phyloP scores from a whole-genome alignment of 2,888 invertebrate genomes.

The Cerceris ruficornis region DNA sequence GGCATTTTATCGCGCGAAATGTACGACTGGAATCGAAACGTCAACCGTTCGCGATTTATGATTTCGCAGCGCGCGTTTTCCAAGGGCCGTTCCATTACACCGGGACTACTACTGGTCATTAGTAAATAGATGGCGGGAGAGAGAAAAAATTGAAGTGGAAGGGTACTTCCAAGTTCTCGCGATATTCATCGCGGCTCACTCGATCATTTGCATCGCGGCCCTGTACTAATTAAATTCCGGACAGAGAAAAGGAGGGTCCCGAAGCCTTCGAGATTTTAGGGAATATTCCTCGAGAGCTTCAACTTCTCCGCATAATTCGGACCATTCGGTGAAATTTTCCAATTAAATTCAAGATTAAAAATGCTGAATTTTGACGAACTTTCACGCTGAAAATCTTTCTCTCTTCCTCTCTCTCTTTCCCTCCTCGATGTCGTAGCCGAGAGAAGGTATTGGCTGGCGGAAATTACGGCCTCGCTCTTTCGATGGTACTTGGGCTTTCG shows the following conservation, averaged over 20 bases:
- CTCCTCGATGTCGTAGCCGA: too few relatives aligned
- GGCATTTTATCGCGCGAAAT: constrained; percentile 65
- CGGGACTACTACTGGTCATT: constrained; percentile 25
- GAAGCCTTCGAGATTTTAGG: too few relatives aligned
- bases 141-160: constrained; percentile 1
- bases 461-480: not conserved
- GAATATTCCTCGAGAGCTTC: too few relatives aligned
- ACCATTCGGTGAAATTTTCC: not conserved
- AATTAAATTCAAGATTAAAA: not conserved
- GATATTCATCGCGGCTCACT: not conserved
- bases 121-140: constrained; percentile 33
- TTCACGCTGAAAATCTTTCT: too few relatives aligned
- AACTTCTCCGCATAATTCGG: not conserved
- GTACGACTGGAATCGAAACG: constrained; percentile 68
- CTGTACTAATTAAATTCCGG: too few relatives aligned
- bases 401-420: too few relatives aligned
- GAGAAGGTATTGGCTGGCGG: not conserved
- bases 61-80: constrained; percentile 13
- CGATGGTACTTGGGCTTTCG: constrained; percentile 6
- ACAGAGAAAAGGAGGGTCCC: too few relatives aligned
- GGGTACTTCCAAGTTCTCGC: not conserved
- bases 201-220: too few relatives aligned
- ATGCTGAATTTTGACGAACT: not conserved
- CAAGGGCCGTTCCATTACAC: constrained; percentile 11
- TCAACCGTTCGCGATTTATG: constrained; percentile 65